Evolutionary conservation across 2,797 vertebrate genomes (phyloP).

Genomic region (Telmatherina bonti): DNA sequence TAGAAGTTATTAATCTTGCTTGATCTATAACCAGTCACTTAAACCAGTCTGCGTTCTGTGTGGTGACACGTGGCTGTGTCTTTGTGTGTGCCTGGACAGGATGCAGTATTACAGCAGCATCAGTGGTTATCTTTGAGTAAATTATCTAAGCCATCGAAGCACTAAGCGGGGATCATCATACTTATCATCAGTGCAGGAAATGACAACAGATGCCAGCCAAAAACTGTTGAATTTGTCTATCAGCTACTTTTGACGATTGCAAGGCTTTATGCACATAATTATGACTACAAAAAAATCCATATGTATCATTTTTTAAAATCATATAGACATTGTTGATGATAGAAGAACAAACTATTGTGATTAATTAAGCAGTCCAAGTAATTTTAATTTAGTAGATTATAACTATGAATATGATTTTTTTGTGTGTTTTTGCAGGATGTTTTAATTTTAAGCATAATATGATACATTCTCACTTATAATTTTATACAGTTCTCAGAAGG

Average conservation of each 20-base stretch:
- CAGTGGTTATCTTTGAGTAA: conserved; percentile 30
- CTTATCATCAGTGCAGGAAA: conserved; percentile 31
- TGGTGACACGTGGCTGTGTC: conserved; percentile 23
- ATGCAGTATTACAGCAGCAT: conserved; percentile 11
- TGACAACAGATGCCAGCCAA: conserved; percentile 29
- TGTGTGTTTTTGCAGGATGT: background rate
- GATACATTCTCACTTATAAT: too few species aligned
- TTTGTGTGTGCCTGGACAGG: background rate
- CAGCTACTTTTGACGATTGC: background rate
- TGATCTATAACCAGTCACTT: too few species aligned
- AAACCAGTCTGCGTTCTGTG: conserved; percentile 13
- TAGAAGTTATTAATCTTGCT: conserved; percentile 41
- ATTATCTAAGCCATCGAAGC: conserved; percentile 32
- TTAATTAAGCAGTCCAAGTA: background rate
- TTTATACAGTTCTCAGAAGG: too few species aligned
- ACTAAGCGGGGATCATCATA: conserved; percentile 32
- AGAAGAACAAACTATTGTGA: background rate
- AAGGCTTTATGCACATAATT: background rate
- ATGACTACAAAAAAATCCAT: background rate
- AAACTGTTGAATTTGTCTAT: conserved; percentile 9
- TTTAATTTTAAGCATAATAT: too few species aligned
- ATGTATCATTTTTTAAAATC: background rate
- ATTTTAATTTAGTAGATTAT: background rate
- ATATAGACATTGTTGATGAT: background rate
- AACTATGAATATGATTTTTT: background rate